A percentile compares a stretch with the other conserved stretches of the same genome.
Evolutionary conservation across 1,140 invertebrate species (phyloP).

Genomic region (Leucophenga varia): DNA sequence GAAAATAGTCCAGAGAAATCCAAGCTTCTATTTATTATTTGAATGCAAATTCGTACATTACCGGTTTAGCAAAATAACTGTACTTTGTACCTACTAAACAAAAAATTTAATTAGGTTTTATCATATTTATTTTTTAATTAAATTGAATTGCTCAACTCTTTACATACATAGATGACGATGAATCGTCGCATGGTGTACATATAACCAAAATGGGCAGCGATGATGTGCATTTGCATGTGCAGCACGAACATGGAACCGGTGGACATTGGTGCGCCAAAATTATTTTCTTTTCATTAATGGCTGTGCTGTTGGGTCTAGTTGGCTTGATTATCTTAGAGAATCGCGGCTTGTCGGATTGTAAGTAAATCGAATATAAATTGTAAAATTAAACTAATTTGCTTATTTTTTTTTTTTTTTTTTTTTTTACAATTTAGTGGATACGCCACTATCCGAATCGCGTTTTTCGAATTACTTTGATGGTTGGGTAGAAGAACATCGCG

Average conservation of each 20-base stretch:
- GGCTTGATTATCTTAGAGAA: conserved; percentile 78
- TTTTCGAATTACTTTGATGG: conserved; percentile 75
- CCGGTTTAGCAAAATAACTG: too few relatives aligned
- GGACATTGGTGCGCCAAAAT: conserved; percentile 81
- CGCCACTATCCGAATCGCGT: conserved; percentile 67
- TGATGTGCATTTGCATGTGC: conserved; percentile 69
- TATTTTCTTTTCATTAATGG: conserved; percentile 74
- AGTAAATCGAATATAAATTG: conserved; percentile 44
- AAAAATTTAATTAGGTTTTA: background rate
- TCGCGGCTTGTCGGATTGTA: conserved; percentile 74
- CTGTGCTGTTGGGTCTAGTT: conserved; percentile 68
- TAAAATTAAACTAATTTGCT: too few relatives aligned
- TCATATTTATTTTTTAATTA: too few relatives aligned
- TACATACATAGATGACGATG: conserved; percentile 37
- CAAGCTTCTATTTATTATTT: conserved; percentile 3
- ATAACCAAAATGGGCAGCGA: conserved; percentile 56
- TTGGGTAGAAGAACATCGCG: conserved; percentile 71
- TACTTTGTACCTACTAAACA: background rate
- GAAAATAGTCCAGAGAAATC: too few relatives aligned
- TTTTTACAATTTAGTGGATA: conserved; percentile 64
- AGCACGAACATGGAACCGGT: conserved; percentile 72
- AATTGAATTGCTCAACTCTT: background rate
- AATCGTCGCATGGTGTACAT: conserved; percentile 49
- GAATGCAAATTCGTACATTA: conserved; percentile 13
- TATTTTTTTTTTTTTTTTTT: background rate